Conservation (phyloP, 2,797 vertebrate species). For the Scomberomorus guttatus region DNA sequence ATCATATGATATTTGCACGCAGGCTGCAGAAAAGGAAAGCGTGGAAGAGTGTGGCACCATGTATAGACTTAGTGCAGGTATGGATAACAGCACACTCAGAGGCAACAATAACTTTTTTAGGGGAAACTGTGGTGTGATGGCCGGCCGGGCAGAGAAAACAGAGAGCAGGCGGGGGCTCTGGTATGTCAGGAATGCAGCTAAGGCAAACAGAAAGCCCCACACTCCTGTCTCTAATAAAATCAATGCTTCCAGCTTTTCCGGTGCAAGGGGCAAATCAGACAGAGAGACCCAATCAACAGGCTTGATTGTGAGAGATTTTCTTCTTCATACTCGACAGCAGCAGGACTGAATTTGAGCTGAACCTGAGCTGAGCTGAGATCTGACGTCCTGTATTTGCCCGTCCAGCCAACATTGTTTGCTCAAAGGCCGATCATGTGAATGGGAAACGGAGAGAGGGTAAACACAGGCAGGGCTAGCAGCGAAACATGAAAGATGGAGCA, state of each 20-base stretch:
- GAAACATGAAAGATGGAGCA: constrained; percentile 33
- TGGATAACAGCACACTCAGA: constrained; percentile 54
- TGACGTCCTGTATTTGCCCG: constrained; percentile 5
- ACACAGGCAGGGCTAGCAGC: constrained; percentile 41
- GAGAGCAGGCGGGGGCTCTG: constrained; percentile 67
- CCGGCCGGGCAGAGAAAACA: constrained; percentile 58
- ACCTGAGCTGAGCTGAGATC: constrained; percentile 27
- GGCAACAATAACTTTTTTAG: constrained; percentile 51
- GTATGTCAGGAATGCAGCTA: constrained; percentile 86
- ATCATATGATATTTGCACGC: neutral
- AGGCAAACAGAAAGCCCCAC: constrained; percentile 86
- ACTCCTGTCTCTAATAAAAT: constrained; percentile 86
- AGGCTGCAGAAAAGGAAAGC: neutral
- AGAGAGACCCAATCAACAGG: constrained; percentile 47
- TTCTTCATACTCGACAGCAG: constrained; percentile 14
- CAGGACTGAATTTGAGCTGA: constrained; percentile 31
- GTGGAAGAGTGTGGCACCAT: neutral
- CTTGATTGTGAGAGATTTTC: constrained; percentile 32
- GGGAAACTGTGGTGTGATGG: constrained; percentile 40
- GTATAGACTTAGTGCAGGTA: constrained; percentile 40
- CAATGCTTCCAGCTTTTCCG: constrained; percentile 78
- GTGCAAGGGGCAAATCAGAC: constrained; percentile 70
- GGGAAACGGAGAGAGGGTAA: constrained; percentile 44
- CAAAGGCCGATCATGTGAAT: constrained; percentile 45
- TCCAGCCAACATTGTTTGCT: constrained; percentile 39